Conservation (phyloP, 2,113 vertebrate genomes). For the Acanthisitta chloris region DNA sequence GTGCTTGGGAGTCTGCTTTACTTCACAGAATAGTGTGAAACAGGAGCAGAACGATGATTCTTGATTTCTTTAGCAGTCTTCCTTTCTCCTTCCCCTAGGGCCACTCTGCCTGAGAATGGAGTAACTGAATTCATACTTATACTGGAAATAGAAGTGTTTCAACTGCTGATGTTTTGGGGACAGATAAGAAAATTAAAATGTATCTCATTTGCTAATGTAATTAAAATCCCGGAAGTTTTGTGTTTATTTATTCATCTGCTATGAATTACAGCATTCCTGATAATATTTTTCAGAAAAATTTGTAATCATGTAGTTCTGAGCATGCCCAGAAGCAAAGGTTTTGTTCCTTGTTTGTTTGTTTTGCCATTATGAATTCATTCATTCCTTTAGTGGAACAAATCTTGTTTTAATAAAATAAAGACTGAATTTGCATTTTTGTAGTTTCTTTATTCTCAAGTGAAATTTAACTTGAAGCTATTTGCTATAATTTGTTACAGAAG, state of each 20-base stretch:
- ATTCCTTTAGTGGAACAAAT: slow-evolving; percentile 24
- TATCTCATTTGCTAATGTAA: background rate
- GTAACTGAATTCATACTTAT: background rate
- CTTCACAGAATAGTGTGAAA: background rate
- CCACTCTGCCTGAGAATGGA: background rate
- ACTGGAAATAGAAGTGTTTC: background rate
- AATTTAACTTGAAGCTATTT: background rate
- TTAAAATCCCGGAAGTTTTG: background rate
- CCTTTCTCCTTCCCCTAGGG: background rate
- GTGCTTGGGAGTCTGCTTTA: background rate
- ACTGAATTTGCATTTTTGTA: background rate
- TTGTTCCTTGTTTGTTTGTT: slow-evolving; percentile 14
- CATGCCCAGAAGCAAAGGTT: slow-evolving; percentile 22
- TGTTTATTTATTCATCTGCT: background rate
- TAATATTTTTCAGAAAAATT: background rate
- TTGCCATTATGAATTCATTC: background rate
- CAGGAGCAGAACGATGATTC: background rate
- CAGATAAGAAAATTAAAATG: background rate
- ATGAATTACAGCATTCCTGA: background rate
- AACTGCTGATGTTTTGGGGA: background rate
- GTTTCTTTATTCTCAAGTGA: slow-evolving; percentile 1
- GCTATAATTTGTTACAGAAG: background rate
- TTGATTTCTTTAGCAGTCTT: background rate
- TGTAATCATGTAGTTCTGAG: background rate
- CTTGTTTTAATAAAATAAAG: slow-evolving; percentile 53